Percentiles rank a stretch among this genome's conserved stretches.
phyloP scores from a whole-genome alignment of 2,797 vertebrate genomes.

The Halcyon badia region DNA sequence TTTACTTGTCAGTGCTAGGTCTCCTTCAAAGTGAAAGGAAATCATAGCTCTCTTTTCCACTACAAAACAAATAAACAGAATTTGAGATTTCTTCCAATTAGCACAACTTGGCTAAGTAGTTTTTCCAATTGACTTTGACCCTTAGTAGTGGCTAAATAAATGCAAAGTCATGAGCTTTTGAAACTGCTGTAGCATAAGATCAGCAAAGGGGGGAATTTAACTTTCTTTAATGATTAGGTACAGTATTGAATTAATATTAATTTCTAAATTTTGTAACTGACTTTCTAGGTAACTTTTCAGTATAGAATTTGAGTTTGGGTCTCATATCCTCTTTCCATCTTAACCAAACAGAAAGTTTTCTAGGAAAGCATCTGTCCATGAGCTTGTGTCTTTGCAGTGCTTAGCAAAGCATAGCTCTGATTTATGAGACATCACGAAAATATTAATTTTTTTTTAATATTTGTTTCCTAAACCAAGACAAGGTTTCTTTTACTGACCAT shows the following conservation, averaged over 20 bases:
- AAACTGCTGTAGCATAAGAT: not conserved
- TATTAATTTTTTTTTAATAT: not conserved
- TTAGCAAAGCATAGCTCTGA: not conserved
- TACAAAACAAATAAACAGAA: not conserved
- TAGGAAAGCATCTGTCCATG: not conserved
- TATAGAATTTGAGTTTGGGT: not conserved
- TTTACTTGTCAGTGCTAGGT: not conserved
- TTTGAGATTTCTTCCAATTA: not conserved
- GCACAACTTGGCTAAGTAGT: not conserved
- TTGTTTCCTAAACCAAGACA: not conserved
- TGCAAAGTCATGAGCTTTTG: not conserved
- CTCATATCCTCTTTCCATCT: not conserved
- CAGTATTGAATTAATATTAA: not conserved
- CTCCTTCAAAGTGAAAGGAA: not conserved
- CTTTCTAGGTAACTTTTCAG: not conserved
- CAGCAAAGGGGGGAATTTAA: not conserved
- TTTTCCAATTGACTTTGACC: not conserved
- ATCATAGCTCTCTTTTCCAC: not conserved
- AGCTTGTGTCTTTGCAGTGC: not conserved
- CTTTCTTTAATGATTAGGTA: not conserved
- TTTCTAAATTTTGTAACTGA: not conserved
- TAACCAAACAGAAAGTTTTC: not conserved
- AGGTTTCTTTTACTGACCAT: not conserved
- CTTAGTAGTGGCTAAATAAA: not conserved
- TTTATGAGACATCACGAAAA: rapidly evolving